phyloP scores from a whole-genome alignment of 1,140 invertebrate species.

The Drosophila lini region DNA sequence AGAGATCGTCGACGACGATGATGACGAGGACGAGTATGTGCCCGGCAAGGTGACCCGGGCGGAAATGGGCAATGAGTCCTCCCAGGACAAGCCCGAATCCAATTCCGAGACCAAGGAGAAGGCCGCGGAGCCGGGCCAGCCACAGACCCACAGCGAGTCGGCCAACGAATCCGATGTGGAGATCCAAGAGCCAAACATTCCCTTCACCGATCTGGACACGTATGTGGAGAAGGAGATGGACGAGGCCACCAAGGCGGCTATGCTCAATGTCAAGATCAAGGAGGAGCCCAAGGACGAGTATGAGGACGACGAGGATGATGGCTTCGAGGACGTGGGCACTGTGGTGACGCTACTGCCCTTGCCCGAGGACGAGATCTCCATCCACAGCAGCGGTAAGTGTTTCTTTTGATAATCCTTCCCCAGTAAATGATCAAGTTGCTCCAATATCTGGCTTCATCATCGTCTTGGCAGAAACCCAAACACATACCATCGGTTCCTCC shows the following conservation, averaged over 20 bases:
- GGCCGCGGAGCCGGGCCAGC: slow-evolving; percentile 12
- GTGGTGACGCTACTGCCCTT: slow-evolving; percentile 64
- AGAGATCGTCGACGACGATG: slow-evolving; percentile 82
- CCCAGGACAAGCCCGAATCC: slow-evolving; percentile 48
- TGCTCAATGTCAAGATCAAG: slow-evolving; percentile 82
- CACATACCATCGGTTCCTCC: slow-evolving; percentile 76
- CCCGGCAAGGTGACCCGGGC: slow-evolving; percentile 61
- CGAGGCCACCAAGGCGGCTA: slow-evolving; percentile 45
- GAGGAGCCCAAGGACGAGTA: slow-evolving; percentile 78
- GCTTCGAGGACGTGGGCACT: slow-evolving; percentile 86
- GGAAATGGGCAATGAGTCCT: slow-evolving; percentile 44
- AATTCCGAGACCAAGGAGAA: slow-evolving; percentile 28
- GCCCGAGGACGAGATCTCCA: slow-evolving; percentile 78
- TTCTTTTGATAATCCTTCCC: background rate
- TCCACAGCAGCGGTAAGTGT: slow-evolving; percentile 79
- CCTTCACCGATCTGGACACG: slow-evolving; percentile 85
- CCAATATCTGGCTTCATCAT: slow-evolving; percentile 22
- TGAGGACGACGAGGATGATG: slow-evolving; percentile 85
- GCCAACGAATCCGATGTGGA: slow-evolving; percentile 83
- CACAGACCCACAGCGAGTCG: slow-evolving; percentile 65
- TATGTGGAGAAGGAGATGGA: slow-evolving; percentile 84
- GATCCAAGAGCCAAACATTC: slow-evolving; percentile 83
- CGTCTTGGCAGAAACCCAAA: slow-evolving; percentile 72
- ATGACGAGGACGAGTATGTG: slow-evolving; percentile 83
- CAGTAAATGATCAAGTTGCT: slow-evolving; percentile 20